Evolutionary conservation across 2,797 vertebrate genomes (phyloP), one percentile per base, ranked within the genome.

Genomic region (Melanotaenia nigrans): DNA sequence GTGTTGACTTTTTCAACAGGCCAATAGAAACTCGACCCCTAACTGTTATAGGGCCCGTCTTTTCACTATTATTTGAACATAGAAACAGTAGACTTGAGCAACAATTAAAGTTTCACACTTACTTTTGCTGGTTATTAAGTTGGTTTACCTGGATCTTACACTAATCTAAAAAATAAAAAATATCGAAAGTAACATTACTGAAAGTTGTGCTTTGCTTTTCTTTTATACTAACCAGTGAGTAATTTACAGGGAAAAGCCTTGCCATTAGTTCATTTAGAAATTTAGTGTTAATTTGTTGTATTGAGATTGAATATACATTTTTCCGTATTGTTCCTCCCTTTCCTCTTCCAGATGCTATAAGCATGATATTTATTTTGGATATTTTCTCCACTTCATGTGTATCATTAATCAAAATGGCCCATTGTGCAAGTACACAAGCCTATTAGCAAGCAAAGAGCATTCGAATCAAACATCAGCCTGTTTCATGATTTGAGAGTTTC

Each of bases 11-110:
- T 22, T 25, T 65, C 54, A 71, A 40, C 35, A 60, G 22, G 59
- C 80, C 73, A 78, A 82, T 71, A 61, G 68, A 68, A 78, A 71
- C 20, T 20, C 45, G 20, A 67, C 53, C 14, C 35, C 45, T 45
- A 65, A 53, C 55, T 71, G 56, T 42, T 67, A 68, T 36, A 13
- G n/a, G 45, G 25, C 57, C 10, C 65, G 45, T 25, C 35, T 71
- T 61, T 75, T 61, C 24, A 60, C 36, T 61, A 28, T 1, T 20
- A 11, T 25, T 47, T 25, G 18, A 51, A 78, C 63, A 57, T 59
- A 67, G 51, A 72, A 78, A 74, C 63, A 0, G 3, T 24, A 53
- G 10, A 24, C 22, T 16, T 30, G 28, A 13, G 13, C 14, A 3
- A 18, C 54, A 22, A 13, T 30, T 75, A 2, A 68, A 67, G 24